These are phyloP conservation scores for Adrianichthys oophorus DNA, from an alignment of 2,797 vertebrate species.

Conservation along the genomic window DNA sequence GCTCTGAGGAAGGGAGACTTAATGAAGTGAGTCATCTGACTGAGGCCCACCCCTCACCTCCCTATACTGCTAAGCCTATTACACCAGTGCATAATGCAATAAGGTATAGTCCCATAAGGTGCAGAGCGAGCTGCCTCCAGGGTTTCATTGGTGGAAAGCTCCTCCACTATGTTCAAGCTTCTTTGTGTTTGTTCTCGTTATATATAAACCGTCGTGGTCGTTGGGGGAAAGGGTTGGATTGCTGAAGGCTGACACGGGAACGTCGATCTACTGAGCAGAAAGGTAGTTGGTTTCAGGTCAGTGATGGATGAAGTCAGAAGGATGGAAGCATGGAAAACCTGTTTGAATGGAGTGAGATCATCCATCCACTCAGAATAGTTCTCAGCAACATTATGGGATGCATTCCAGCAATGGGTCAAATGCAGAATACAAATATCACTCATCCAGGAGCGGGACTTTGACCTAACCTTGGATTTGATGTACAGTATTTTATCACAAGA, in stretches of 20 bases:
- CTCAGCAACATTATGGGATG: too few relatives aligned
- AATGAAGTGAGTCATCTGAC: constrained; percentile 66
- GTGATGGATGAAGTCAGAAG: too few relatives aligned
- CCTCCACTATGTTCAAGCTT: constrained; percentile 33
- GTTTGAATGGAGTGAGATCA: too few relatives aligned
- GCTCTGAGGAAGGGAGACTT: constrained; percentile 56
- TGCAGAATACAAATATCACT: too few relatives aligned
- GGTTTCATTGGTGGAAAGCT: constrained; percentile 7
- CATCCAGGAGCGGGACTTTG: too few relatives aligned
- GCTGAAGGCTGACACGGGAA: constrained; percentile 12
- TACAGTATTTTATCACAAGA: too few relatives aligned
- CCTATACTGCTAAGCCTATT: constrained; percentile 61
- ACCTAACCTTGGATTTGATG: too few relatives aligned
- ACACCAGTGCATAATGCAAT: constrained; percentile 61
- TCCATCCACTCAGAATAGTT: too few relatives aligned
- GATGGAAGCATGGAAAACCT: too few relatives aligned
- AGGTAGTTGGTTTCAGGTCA: too few relatives aligned
- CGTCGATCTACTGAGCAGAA: too few relatives aligned
- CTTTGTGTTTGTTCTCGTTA: constrained; percentile 46
- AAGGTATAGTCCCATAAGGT: constrained; percentile 60
- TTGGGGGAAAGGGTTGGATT: constrained; percentile 22
- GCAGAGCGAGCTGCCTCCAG: constrained; percentile 32
- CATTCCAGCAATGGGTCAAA: too few relatives aligned
- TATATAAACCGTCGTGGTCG: constrained; percentile 32
- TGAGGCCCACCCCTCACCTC: constrained; percentile 37